phyloP scores from a whole-genome alignment of 1,140 invertebrate genomes.

The Drosophila suzukii region DNA sequence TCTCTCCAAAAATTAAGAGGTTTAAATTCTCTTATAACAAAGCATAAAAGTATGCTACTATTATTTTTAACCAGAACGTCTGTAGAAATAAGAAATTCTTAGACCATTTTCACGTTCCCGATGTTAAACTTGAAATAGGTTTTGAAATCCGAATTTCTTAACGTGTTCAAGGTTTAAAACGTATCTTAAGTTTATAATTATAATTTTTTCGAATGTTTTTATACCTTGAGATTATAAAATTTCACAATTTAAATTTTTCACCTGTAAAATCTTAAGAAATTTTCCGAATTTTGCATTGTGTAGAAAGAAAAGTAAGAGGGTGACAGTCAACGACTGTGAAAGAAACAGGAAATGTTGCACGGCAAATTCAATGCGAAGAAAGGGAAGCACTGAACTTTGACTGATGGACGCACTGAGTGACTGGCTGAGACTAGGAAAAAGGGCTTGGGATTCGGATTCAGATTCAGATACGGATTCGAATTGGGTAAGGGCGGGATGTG shows the following conservation, averaged over 20 bases:
- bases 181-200: too few species aligned
- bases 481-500: neutral
- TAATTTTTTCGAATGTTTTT: neutral
- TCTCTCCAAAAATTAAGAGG: neutral
- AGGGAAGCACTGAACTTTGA: conserved; percentile 57
- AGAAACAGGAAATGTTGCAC: conserved; percentile 75
- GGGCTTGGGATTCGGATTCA: conserved; percentile 12
- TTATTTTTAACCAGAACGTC: neutral
- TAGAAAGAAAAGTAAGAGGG: conserved; percentile 1
- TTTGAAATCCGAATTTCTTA: too few species aligned
- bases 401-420: conserved; percentile 46
- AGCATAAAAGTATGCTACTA: neutral
- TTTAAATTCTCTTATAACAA: neutral
- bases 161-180: too few species aligned
- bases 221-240: too few species aligned
- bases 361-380: conserved; percentile 42
- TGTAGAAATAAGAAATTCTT: too few species aligned
- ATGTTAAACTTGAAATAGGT: too few species aligned
- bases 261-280: neutral
- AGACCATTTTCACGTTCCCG: too few species aligned
- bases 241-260: too few species aligned
- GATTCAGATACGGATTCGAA: neutral
- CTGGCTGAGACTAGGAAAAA: neutral
- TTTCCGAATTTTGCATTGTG: neutral
- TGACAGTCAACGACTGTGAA: conserved; percentile 30